Evolutionary conservation across 2,888 invertebrate genomes (phyloP).

Genomic region (Melieria omissa): DNA sequence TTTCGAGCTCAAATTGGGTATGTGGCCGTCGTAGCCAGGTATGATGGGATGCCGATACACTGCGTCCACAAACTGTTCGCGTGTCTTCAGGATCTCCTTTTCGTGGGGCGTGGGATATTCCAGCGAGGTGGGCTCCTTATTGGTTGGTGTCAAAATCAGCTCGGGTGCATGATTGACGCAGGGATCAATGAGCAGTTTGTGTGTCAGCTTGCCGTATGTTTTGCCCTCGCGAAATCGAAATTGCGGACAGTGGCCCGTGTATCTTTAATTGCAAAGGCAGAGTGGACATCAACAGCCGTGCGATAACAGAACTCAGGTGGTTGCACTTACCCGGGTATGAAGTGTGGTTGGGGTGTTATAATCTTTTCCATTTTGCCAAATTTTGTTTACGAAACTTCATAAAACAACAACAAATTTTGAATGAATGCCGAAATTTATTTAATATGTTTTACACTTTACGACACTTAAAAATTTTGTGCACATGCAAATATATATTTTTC

Average conservation of each 20-base stretch:
- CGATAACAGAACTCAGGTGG: not conserved
- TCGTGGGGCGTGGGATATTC: constrained; percentile 75
- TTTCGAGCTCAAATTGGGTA: constrained; percentile 74
- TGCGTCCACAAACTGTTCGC: constrained; percentile 75
- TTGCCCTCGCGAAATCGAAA: constrained; percentile 79
- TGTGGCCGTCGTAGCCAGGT: constrained; percentile 78
- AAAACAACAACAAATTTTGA: constrained; percentile 13
- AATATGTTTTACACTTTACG: not conserved
- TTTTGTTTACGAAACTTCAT: not conserved
- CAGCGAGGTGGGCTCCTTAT: constrained; percentile 25
- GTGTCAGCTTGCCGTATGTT: constrained; percentile 79
- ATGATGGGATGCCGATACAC: constrained; percentile 79
- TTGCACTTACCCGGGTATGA: constrained; percentile 76
- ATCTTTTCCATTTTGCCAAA: constrained; percentile 52
- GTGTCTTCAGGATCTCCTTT: constrained; percentile 74
- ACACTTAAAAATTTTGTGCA: constrained; percentile 5
- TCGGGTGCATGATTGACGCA: constrained; percentile 78
- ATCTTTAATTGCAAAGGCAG: constrained; percentile 67
- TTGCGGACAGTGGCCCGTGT: constrained; percentile 82
- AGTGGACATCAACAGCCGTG: not conserved
- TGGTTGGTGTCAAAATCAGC: constrained; percentile 73
- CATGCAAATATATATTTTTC: constrained; percentile 5
- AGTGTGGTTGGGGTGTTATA: constrained; percentile 76
- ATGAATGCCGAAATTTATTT: constrained; percentile 3
- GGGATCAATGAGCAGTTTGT: constrained; percentile 80